A percentile compares a stretch with the other conserved stretches of the same genome.
Evolutionary conservation across 2,888 invertebrate genomes (phyloP).

Genomic region (Dynastes hyllus): DNA sequence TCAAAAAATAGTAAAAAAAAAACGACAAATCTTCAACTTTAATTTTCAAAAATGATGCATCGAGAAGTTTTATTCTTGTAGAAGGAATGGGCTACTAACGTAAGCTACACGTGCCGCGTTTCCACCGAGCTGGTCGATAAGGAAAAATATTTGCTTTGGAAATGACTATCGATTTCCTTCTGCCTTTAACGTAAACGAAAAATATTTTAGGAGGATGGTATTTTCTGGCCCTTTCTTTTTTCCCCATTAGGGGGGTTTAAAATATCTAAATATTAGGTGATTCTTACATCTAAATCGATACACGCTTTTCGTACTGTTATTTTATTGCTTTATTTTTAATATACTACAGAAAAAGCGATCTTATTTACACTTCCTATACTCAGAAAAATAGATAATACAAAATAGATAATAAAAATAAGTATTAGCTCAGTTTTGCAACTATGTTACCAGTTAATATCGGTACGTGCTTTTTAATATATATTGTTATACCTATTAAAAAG

Average conservation of each 20-base stretch:
- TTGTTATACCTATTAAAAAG: too few species aligned
- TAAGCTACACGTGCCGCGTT: not conserved
- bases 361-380: too few species aligned
- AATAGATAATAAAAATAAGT: too few species aligned
- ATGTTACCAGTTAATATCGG: too few species aligned
- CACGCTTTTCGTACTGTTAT: not conserved
- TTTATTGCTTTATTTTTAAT: too few species aligned
- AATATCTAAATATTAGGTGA: not conserved
- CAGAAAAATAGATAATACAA: too few species aligned
- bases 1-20: too few species aligned
- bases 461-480: too few species aligned
- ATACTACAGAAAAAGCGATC: too few species aligned
- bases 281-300: constrained; percentile 9
- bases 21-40: not conserved
- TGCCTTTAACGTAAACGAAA: constrained; percentile 24
- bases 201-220: constrained; percentile 24
- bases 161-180: constrained; percentile 35
- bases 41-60: not conserved
- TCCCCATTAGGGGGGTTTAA: too few species aligned
- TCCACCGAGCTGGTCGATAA: constrained; percentile 17
- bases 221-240: too few species aligned
- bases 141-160: constrained; percentile 37
- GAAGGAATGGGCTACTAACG: not conserved
- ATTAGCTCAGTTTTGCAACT: too few species aligned
- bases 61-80: not conserved